A percentile compares a stretch with the other conserved stretches of the same genome.
phyloP scores from a whole-genome alignment of 2,888 invertebrate genomes.

The Pristionchus fissidentatus region DNA sequence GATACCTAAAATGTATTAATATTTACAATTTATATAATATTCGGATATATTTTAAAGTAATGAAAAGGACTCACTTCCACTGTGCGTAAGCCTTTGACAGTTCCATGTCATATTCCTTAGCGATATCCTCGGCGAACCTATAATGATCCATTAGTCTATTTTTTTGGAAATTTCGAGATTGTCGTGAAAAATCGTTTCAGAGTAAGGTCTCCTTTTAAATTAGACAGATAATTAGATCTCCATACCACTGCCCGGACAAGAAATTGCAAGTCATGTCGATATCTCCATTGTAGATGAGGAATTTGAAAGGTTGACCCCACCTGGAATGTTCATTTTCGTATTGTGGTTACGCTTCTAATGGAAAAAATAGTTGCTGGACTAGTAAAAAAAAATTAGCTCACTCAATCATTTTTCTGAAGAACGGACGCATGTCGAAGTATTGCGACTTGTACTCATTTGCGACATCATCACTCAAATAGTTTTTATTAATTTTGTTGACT shows the following conservation, averaged over 20 bases:
- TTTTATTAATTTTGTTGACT: neutral
- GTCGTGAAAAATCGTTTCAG: neutral
- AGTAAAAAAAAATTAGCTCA: no score
- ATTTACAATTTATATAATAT: neutral
- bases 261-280: conserved; percentile 61
- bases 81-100: neutral
- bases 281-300: conserved; percentile 63
- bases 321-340: neutral
- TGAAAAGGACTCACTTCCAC: neutral
- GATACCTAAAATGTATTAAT: conserved; percentile 27
- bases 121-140: conserved; percentile 23
- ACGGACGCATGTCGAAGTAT: conserved; percentile 46
- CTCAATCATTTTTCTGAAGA: conserved; percentile 49
- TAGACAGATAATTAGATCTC: no score
- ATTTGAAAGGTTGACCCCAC: conserved; percentile 51
- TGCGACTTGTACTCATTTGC: neutral
- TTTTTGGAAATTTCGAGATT: neutral
- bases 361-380: no score
- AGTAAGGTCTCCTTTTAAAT: no score
- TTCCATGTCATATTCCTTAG: conserved; percentile 14
- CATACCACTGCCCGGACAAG: conserved; percentile 61
- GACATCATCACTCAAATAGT: neutral
- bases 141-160: neutral
- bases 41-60: neutral
- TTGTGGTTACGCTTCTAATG: neutral